Percentiles rank a stretch among this genome's conserved stretches.
Conservation (phyloP, 1,140 invertebrate genomes). For the Nasonia longicornis region DNA sequence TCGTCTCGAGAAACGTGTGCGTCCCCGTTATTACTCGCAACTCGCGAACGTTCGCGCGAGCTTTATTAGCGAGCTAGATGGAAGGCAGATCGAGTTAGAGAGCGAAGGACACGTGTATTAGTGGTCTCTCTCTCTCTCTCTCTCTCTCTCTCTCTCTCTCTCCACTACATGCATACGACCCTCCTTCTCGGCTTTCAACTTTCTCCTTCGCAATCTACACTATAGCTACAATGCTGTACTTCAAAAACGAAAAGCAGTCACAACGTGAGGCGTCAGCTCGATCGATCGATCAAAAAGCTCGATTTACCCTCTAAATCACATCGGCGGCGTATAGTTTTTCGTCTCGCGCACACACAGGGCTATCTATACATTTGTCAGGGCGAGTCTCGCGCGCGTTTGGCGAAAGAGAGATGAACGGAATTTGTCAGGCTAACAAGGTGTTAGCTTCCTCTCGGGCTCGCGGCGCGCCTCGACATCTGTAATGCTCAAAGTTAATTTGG, state of each 20-base stretch:
- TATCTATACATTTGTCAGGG: not conserved
- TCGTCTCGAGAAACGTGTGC: conserved; percentile 23
- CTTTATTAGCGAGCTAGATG: conserved; percentile 47
- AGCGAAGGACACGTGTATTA: conserved; percentile 27
- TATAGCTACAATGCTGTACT: not conserved
- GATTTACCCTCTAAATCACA: not conserved
- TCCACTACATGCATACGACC: not conserved
- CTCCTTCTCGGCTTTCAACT: not conserved
- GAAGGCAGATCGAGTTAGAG: conserved; percentile 47
- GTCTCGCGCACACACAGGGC: not conserved
- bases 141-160: not conserved
- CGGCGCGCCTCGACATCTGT: conserved; percentile 63
- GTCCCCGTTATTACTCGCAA: conserved; percentile 42
- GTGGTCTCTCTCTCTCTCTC: not conserved
- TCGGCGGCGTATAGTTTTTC: no score
- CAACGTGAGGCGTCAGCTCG: no score
- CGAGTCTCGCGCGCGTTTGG: not conserved
- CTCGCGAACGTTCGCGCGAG: conserved; percentile 33
- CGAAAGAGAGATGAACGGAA: conserved; percentile 57
- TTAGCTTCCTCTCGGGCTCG: conserved; percentile 57
- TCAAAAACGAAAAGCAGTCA: not conserved
- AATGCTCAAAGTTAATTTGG: conserved; percentile 65
- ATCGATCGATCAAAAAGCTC: not conserved
- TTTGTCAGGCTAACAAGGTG: conserved; percentile 67
- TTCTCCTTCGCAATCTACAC: not conserved